Base-by-base conservation (phyloP, 2,113 vertebrate genomes). In the Gymnogyps californianus region DNA sequence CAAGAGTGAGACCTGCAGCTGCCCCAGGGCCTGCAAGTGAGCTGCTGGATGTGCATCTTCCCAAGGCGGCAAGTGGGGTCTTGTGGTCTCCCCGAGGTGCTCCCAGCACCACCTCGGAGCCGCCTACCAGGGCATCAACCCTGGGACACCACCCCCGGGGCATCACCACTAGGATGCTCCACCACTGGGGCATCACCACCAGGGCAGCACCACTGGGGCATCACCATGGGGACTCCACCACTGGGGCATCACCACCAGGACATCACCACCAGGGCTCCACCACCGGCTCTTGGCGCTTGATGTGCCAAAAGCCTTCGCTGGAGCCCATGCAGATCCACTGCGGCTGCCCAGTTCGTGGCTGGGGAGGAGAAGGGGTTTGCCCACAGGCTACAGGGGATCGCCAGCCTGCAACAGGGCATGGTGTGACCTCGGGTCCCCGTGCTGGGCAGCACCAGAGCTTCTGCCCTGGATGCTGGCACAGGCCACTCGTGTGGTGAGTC, bases 401-500 rank as follows among this genome's bases (percentile, higher is more conserved):
- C 40, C 62, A 64, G 57, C 28, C 47, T 76, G 83, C 47, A 40
- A 25, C 7, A 4, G 58, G 28, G 7, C 51, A 2, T 1, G 18
- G 18, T 16, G 82, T 49, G 16, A 78, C 70, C 65, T 49, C 1
- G 0, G 10, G 17, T 52, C 11, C 77, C 62, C 2, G 1, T 0
- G 0, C n/a, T 46, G 55, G 40, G 40, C 66, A 65, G 9, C 58
- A 25, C 10, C 42, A 44, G 44, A 54, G 14, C 18, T 51, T 14
- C 72, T 81, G 26, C 13, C 59, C 4, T 16, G 2, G 25, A 3
- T 58, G 42, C 46, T 79, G 65, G 5, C 70, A 57, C 19, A 11
- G 78, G 46, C 51, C 18, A 4, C 47, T 36, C 10, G 1, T 1
- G 12, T 1, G 0, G 1, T 26, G 24, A 22, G 4, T 6, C 0